Evolutionary conservation across 2,113 vertebrate genomes (phyloP).

Genomic region (Zingel zingel): DNA sequence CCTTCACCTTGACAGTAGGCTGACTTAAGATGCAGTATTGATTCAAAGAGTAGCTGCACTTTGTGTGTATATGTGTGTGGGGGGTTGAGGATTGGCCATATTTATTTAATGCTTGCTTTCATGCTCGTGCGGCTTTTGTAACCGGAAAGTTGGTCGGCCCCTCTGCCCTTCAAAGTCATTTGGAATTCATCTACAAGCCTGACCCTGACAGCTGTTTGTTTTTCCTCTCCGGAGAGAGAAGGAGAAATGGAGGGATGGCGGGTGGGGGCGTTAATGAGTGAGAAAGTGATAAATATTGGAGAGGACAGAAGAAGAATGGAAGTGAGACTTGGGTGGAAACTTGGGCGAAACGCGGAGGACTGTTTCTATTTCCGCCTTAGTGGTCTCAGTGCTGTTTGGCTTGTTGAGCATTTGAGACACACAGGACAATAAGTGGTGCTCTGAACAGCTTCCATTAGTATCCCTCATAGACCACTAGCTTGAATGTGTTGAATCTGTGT

Average conservation of each 20-base stretch:
- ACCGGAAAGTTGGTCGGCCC: slow-evolving; percentile 67
- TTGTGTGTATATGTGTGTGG: slow-evolving; percentile 11
- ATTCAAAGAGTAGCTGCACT: slow-evolving; percentile 62
- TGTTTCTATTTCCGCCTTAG: slow-evolving; percentile 46
- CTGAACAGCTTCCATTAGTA: slow-evolving; percentile 69
- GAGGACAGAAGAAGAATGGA: slow-evolving; percentile 65
- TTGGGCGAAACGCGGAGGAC: slow-evolving; percentile 31
- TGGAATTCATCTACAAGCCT: slow-evolving; percentile 79
- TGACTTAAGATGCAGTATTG: slow-evolving; percentile 74
- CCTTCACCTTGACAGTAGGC: slow-evolving; percentile 70
- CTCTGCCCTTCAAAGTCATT: slow-evolving; percentile 83
- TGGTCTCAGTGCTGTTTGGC: slow-evolving; percentile 55
- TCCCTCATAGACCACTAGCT: slow-evolving; percentile 66
- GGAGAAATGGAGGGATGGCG: slow-evolving; percentile 58
- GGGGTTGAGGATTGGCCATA: slow-evolving; percentile 24
- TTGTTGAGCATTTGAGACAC: slow-evolving; percentile 68
- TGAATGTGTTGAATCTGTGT: slow-evolving; percentile 63
- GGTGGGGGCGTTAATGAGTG: slow-evolving; percentile 60
- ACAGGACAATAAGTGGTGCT: slow-evolving; percentile 66
- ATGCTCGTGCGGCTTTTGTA: slow-evolving; percentile 32
- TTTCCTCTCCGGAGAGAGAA: slow-evolving; percentile 72
- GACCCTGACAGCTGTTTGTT: slow-evolving; percentile 84
- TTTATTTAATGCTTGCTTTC: slow-evolving; percentile 58
- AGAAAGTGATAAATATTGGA: slow-evolving; percentile 70
- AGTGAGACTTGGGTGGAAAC: slow-evolving; percentile 48